A percentile compares a stretch with the other conserved stretches of the same genome.
Evolutionary conservation across 1,140 invertebrate species (phyloP).

Genomic region (Riptortus pedestris): DNA sequence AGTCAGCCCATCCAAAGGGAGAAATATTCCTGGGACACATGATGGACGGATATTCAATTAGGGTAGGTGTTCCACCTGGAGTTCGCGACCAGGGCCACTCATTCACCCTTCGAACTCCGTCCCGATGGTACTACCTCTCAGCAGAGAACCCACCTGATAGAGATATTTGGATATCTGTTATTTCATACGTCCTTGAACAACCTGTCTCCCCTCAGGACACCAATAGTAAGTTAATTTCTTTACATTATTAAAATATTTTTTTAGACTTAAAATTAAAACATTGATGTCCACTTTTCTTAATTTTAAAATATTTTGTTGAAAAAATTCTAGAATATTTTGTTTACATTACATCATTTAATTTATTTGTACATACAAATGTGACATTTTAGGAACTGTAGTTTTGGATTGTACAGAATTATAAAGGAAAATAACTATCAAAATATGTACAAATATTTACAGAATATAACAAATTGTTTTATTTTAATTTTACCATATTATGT

Average conservation of each 20-base stretch:
- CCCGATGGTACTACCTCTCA: slow-evolving; percentile 70
- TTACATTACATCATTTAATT: slow-evolving; percentile 21
- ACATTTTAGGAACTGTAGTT: background rate
- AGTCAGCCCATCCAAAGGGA: slow-evolving; percentile 78
- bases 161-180: slow-evolving; percentile 65
- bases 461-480: too few relatives aligned
- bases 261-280: background rate
- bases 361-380: background rate
- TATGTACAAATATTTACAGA: too few relatives aligned
- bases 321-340: slow-evolving; percentile 14
- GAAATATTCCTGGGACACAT: slow-evolving; percentile 77
- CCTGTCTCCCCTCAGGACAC: slow-evolving; percentile 70
- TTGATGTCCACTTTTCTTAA: slow-evolving; percentile 20
- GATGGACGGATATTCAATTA: slow-evolving; percentile 60
- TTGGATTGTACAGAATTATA: background rate
- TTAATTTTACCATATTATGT: too few relatives aligned
- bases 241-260: slow-evolving; percentile 13
- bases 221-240: slow-evolving; percentile 52
- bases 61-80: slow-evolving; percentile 50
- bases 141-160: slow-evolving; percentile 64
- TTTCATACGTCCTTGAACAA: slow-evolving; percentile 63
- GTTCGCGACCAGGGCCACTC: slow-evolving; percentile 62
- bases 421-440: too few relatives aligned
- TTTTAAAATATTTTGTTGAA: slow-evolving; percentile 20
- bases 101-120: slow-evolving; percentile 80